Evolutionary conservation across 2,888 invertebrate species (phyloP).

Genomic region (Celastrina argiolus): DNA sequence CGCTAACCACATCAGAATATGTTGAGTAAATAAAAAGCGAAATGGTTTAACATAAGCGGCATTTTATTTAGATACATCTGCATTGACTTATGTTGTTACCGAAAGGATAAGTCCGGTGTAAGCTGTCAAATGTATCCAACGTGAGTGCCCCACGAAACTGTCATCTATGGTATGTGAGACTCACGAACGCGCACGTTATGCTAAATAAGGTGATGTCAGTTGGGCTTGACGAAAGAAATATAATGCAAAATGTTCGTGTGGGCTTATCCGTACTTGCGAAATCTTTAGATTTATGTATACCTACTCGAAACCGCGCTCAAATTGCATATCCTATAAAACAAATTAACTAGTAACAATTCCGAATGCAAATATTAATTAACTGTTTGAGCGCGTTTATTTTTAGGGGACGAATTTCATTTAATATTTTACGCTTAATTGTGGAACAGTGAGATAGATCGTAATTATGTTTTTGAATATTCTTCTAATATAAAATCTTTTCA

Average conservation of each 20-base stretch:
- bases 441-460: background rate
- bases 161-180: too few relatives aligned
- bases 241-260: background rate
- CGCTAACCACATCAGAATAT: conserved; percentile 26
- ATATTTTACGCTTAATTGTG: background rate
- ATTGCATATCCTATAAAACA: conserved; percentile 13
- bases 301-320: background rate
- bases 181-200: too few relatives aligned
- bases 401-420: background rate
- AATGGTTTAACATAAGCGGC: conserved; percentile 4
- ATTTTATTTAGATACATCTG: conserved; percentile 21
- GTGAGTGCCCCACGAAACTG: background rate
- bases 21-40: conserved; percentile 24
- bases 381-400: conserved; percentile 11
- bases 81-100: background rate
- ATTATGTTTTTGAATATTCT: background rate
- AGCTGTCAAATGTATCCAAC: background rate
- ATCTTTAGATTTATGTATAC: background rate
- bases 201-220: background rate
- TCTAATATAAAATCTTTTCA: too few relatives aligned
- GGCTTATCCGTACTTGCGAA: background rate
- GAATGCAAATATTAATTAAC: conserved; percentile 15
- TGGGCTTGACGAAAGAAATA: background rate
- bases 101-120: background rate
- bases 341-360: conserved; percentile 16